These are phyloP conservation scores for Syngnathoides biaculeatus DNA, from an alignment of 2,113 vertebrate genomes.

Conservation along the genomic window DNA sequence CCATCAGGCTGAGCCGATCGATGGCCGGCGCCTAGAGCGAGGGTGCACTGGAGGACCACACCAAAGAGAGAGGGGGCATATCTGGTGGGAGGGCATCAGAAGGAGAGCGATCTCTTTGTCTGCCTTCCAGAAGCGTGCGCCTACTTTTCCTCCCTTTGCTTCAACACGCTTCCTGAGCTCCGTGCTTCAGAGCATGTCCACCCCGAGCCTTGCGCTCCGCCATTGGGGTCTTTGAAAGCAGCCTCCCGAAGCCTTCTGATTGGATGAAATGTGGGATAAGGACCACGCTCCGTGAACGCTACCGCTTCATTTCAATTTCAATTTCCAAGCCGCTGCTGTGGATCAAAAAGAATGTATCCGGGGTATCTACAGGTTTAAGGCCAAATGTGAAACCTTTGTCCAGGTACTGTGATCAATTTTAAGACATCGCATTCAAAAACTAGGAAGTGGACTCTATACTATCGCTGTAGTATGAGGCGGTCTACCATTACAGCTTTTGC, in stretches of 20 bases:
- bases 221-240: slow-evolving; percentile 51
- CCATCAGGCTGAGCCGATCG: slow-evolving; percentile 72
- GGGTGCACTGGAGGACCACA: slow-evolving; percentile 68
- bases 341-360: not conserved
- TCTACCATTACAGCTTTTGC: no score
- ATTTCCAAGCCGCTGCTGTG: not conserved
- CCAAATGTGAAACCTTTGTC: not conserved
- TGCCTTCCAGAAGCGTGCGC: slow-evolving; percentile 65
- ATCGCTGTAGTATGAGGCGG: no score
- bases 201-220: slow-evolving; percentile 53
- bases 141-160: slow-evolving; percentile 63
- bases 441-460: no score
- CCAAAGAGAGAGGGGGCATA: slow-evolving; percentile 70
- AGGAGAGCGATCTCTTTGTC: slow-evolving; percentile 67
- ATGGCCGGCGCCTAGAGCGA: slow-evolving; percentile 69
- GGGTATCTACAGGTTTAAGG: no score
- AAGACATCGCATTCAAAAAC: not conserved
- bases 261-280: slow-evolving; percentile 50
- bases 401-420: not conserved
- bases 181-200: slow-evolving; percentile 52
- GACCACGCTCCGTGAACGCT: slow-evolving; percentile 36
- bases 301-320: slow-evolving; percentile 33
- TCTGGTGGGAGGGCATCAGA: slow-evolving; percentile 77
- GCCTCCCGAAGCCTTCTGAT: slow-evolving; percentile 45
- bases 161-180: slow-evolving; percentile 70